Percentiles rank a stretch among this genome's conserved stretches.
Evolutionary conservation across 2,797 vertebrate species (phyloP).

Genomic region (Melanotaenia boesemani): DNA sequence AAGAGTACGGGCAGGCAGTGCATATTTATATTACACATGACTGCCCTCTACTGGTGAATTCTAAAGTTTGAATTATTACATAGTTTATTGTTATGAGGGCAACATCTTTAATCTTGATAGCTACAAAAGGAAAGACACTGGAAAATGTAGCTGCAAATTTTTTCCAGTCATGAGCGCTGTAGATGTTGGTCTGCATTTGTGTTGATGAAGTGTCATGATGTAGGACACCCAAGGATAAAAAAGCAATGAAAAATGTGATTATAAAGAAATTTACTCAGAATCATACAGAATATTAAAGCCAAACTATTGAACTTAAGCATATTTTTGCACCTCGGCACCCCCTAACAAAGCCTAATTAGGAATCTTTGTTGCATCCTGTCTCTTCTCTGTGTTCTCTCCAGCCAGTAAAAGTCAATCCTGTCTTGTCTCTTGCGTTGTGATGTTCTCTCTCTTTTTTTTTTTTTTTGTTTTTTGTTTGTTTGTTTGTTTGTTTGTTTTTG

Average conservation of each 20-base stretch:
- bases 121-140: neutral
- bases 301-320: no score
- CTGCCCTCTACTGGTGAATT: slow-evolving; percentile 72
- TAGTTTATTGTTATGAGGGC: neutral
- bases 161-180: neutral
- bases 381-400: no score
- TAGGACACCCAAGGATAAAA: neutral
- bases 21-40: slow-evolving; percentile 58
- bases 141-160: neutral
- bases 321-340: no score
- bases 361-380: no score
- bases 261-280: no score
- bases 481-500: no score
- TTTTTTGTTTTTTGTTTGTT: no score
- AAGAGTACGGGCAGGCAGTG: slow-evolving; percentile 6
- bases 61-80: neutral
- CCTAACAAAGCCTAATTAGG: no score
- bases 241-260: neutral
- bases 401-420: no score
- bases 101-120: neutral
- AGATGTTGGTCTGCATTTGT: neutral
- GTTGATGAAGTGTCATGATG: neutral
- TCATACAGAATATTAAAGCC: no score
- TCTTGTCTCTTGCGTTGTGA: no score
- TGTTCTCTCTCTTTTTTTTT: no score